Conservation (phyloP, 2,797 vertebrate genomes). For the Acomys russatus region DNA sequence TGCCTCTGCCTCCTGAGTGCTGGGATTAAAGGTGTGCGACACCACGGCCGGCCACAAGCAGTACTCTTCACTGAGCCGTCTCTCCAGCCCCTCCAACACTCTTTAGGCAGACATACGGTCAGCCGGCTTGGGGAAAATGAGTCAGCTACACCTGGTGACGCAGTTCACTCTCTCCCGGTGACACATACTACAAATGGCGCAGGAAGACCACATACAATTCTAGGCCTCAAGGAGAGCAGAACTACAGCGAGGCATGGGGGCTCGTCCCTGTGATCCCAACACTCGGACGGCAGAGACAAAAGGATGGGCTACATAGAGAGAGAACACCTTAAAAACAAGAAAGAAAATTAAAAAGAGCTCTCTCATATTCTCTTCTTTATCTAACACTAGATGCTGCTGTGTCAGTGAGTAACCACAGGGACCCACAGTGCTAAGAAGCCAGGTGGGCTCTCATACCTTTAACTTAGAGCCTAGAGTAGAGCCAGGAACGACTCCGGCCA, state of each 20-base stretch:
- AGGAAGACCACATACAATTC: neutral
- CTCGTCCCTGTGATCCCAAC: neutral
- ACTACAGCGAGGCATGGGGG: neutral
- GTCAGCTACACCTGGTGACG: neutral
- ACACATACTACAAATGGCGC: neutral
- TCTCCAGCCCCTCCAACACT: neutral
- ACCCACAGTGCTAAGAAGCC: accelerated
- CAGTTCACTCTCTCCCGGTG: accelerated
- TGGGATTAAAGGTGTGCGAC: no score
- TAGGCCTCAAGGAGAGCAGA: neutral
- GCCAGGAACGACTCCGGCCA: neutral
- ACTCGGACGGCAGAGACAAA: neutral
- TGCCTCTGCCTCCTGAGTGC: no score
- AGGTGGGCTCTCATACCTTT: no score
- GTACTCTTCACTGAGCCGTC: neutral
- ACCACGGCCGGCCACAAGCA: neutral
- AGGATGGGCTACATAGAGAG: neutral
- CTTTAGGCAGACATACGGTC: neutral
- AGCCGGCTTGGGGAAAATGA: neutral
- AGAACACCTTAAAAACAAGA: neutral
- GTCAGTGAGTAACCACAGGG: neutral
- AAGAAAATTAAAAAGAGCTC: neutral
- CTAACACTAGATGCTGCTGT: neutral
- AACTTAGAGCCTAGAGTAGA: neutral
- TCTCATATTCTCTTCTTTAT: neutral